Evolutionary conservation across 1,140 invertebrate genomes (phyloP).

Genomic region (Ditylenchus dipsaci): DNA sequence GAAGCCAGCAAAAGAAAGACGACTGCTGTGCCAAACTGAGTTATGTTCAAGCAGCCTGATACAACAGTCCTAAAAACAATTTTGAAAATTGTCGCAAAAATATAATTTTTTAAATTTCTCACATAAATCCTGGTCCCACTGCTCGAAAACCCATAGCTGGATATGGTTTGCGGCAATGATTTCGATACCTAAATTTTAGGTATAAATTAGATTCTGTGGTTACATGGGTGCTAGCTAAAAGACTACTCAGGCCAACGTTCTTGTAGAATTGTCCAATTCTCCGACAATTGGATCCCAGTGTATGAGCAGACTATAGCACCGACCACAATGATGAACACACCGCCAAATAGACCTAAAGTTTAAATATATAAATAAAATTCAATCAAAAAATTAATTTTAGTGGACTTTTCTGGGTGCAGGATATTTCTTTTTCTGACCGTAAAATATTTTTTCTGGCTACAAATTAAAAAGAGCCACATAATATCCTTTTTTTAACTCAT

Average conservation of each 20-base stretch:
- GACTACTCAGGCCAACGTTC: conserved; percentile 66
- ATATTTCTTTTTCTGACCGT: too few relatives aligned
- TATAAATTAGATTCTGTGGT: too few relatives aligned
- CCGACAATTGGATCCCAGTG: conserved; percentile 62
- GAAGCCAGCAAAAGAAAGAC: conserved; percentile 66
- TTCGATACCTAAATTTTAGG: conserved; percentile 19
- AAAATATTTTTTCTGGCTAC: too few relatives aligned
- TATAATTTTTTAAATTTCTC: conserved; percentile 18
- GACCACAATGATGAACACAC: conserved; percentile 44
- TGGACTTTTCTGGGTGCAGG: too few relatives aligned
- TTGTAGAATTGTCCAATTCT: conserved; percentile 71
- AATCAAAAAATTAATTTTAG: too few relatives aligned
- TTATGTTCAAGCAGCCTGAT: conserved; percentile 47
- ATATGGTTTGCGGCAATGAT: conserved; percentile 67
- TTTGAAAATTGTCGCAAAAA: neutral
- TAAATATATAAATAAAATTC: neutral
- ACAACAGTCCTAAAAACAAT: conserved; percentile 46
- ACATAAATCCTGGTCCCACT: conserved; percentile 67
- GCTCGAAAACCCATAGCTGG: conserved; percentile 68
- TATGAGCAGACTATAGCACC: conserved; percentile 52
- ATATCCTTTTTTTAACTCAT: too few relatives aligned
- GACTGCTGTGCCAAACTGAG: conserved; percentile 55
- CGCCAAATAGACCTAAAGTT: conserved; percentile 34
- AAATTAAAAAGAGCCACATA: too few relatives aligned
- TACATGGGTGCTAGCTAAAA: too few relatives aligned